Base-by-base conservation (phyloP, 2,888 invertebrate genomes). In the Deilephila porcellus region DNA sequence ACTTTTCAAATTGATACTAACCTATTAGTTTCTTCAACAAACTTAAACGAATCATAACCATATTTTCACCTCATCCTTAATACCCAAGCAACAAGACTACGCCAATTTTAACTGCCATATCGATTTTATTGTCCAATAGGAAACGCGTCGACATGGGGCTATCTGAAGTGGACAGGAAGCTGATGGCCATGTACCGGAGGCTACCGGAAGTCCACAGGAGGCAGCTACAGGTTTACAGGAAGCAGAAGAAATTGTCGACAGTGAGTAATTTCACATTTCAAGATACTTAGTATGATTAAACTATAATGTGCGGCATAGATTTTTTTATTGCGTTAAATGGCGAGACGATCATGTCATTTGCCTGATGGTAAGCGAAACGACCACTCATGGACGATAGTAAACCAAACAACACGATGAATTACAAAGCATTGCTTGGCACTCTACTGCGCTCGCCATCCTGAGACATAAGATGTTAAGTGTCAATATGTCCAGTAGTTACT, bases 111-210 rank as follows among this genome's bases (percentile, higher is more conserved):
- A 20, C 17, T n/a, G 20, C 25, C 59, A 29, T 8, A 32, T 60
- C 34, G 32, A 6, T 64, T 53, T 45, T 73, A 45, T 25, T 67
- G 8, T 25, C 37, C 71, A 63, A 1, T 83, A 94, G 94, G 82
- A 93, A 93, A 85, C 90, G 90, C 6, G 92, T 94, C 29, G 93
- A 94, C 79, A 80, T 89, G 76, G 93, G 93, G 0, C 79, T 94
- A 32, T 90, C 91, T 0, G 93, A 92, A 56, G 94, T 94, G 77
- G 93, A 94, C 79, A 85, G 93, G 3, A 94, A 93, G 83, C 75
- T 94, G 78, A 94, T 94, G 92, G 93, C 93, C 75, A 94, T 94
- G 93, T 94, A 94, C 83, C 86, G 91, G 0, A 85, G 94, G 1
- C 81, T 94, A 75, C 94, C 94, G 3, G 94, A 93, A 70, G 94